These are phyloP conservation scores for Coleophora deauratella DNA, from an alignment of 2,888 invertebrate species.

Conservation along the genomic window DNA sequence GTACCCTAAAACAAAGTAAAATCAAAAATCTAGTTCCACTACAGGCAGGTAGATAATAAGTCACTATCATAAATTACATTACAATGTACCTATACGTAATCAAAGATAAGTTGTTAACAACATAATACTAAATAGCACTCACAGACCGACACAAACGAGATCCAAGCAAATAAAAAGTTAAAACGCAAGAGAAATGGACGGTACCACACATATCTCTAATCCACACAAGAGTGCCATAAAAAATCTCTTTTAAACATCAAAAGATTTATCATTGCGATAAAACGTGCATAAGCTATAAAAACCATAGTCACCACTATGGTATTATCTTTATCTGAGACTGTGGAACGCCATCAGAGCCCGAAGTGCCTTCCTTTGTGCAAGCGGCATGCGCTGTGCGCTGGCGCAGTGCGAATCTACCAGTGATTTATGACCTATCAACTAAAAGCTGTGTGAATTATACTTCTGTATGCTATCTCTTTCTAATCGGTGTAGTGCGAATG, in stretches of 20 bases:
- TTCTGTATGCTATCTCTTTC: slow-evolving; percentile 28
- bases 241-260: not conserved
- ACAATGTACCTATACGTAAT: too few relatives aligned
- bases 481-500: slow-evolving; percentile 17
- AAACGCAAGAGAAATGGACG: not conserved
- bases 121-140: too few relatives aligned
- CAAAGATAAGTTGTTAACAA: too few relatives aligned
- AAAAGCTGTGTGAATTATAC: slow-evolving; percentile 51
- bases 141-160: not conserved
- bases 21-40: too few relatives aligned
- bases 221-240: too few relatives aligned
- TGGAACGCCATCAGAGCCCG: not conserved
- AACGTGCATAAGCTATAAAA: slow-evolving; percentile 1
- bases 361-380: slow-evolving; percentile 23
- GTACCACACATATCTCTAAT: too few relatives aligned
- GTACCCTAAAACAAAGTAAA: too few relatives aligned
- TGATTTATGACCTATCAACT: slow-evolving; percentile 48
- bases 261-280: slow-evolving; percentile 4
- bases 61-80: too few relatives aligned
- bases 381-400: slow-evolving; percentile 21
- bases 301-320: not conserved
- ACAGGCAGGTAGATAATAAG: too few relatives aligned
- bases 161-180: not conserved
- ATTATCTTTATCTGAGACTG: not conserved
- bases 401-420: slow-evolving; percentile 46